phyloP scores from a whole-genome alignment of 2,113 vertebrate genomes.

The Ceyx melanurus region DNA sequence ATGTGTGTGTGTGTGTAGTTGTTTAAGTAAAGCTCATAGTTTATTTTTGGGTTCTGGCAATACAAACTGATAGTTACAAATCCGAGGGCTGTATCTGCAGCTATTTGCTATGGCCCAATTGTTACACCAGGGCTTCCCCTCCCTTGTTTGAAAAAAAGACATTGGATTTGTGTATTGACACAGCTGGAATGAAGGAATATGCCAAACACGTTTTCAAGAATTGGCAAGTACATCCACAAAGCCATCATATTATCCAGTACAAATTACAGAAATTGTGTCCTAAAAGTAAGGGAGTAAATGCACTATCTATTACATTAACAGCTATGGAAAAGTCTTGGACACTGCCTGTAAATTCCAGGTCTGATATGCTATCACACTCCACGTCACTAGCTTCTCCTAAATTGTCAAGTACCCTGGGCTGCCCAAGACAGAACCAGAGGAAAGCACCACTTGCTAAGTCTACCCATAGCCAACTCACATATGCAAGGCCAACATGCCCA shows the following conservation, averaged over 20 bases:
- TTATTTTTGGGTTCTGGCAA: slow-evolving; percentile 11
- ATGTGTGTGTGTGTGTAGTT: neutral
- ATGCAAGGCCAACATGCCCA: neutral
- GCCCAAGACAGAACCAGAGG: neutral
- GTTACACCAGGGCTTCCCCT: slow-evolving; percentile 37
- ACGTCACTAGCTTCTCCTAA: neutral
- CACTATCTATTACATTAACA: neutral
- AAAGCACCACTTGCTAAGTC: neutral
- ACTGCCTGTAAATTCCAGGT: neutral
- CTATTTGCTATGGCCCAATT: slow-evolving; percentile 4
- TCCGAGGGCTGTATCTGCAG: slow-evolving; percentile 9
- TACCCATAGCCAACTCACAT: neutral
- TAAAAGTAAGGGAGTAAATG: neutral
- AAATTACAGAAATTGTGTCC: neutral
- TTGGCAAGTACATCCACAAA: neutral
- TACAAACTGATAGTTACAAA: neutral
- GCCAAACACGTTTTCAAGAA: slow-evolving; percentile 50
- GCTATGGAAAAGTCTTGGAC: neutral
- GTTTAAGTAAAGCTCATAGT: neutral
- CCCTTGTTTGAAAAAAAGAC: neutral
- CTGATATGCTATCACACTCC: neutral
- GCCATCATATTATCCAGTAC: slow-evolving; percentile 1
- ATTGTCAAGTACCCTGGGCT: neutral
- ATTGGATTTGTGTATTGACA: slow-evolving; percentile 51
- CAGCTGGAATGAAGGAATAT: slow-evolving; percentile 44